Conservation (phyloP, 2,113 vertebrate species). For the Aegithalos caudatus region DNA sequence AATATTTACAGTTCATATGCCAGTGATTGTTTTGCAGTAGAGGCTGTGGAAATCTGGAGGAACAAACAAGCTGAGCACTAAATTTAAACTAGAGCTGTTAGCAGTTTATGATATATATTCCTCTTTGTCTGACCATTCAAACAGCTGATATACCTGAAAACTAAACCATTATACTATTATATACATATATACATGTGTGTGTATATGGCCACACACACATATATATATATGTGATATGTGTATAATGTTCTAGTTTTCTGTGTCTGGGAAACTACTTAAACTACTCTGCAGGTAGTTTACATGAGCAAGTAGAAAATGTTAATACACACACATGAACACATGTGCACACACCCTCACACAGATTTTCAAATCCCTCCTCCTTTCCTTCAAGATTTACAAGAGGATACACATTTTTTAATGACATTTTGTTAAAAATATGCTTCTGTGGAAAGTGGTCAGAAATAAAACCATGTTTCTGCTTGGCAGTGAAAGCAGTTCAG, state of each 20-base stretch:
- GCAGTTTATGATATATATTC: not conserved
- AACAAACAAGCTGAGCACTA: not conserved
- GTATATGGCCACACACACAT: too few relatives aligned
- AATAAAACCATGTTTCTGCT: conserved; percentile 38
- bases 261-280: not conserved
- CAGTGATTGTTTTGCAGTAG: not conserved
- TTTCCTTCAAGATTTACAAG: conserved; percentile 38
- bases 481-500: conserved; percentile 36
- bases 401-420: conserved; percentile 28
- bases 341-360: not conserved
- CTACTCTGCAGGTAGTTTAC: not conserved
- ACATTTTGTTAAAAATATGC: conserved; percentile 61
- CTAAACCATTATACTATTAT: not conserved
- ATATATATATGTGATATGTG: accelerated
- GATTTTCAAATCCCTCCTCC: not conserved
- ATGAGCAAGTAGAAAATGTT: not conserved
- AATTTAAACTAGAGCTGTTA: not conserved
- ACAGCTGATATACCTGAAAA: conserved; percentile 3
- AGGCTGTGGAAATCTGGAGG: not conserved
- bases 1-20: conserved; percentile 49
- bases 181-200: not conserved
- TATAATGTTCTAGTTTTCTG: not conserved
- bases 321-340: not conserved
- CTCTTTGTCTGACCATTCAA: not conserved
- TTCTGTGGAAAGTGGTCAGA: conserved; percentile 46